Evolutionary conservation across 2,797 vertebrate genomes (phyloP), one percentile per base, ranked within the genome.

Genomic region (Enteromius trimaculatus): DNA sequence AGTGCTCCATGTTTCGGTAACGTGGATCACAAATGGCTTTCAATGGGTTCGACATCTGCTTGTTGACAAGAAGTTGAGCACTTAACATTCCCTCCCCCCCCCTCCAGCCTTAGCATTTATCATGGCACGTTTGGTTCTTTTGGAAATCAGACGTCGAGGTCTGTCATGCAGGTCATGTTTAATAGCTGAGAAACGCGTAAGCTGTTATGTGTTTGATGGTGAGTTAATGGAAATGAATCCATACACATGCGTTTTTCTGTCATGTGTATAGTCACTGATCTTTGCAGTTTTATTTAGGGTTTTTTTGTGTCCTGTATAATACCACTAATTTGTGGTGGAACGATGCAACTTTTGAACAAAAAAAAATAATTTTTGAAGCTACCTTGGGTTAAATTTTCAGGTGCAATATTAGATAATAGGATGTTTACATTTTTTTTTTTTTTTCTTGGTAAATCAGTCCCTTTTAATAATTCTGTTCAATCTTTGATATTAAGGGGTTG

Each of bases 301-400:
- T 64, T 83, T 34, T 81, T 65, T 23, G 34, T 75, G 80, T 70
- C 75, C 7, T 85, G 58, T 85, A 19, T 65, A 62, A 80, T 70
- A 55, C 85, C 85, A 71, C 72, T 78, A 77, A 69, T 77, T 82
- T 64, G 79, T 85, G 81, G 85, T 68, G 58, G 70, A 85, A 76
- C 49, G 80, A 87, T 84, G 84, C 82, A 86, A 83, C 84, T 87
- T 86, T 86, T 80, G 81, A 77, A 81, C 77, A 84, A 86, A 76
- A 84, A 60, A 84, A 70, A 84, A 65, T 13, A 14, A 85, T 16
- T 79, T 79, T 81, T 88, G 66, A 92, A 88, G 91, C 93, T 91
- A 92, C 90, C 91, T 92, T 91, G 86, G 87, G 86, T 90, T 89
- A 81, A 79, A 92, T 90, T 91, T 85, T 83, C 88, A 86, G 88